phyloP scores from a whole-genome alignment of 2,888 invertebrate genomes.

The Pseudococcus viburni region DNA sequence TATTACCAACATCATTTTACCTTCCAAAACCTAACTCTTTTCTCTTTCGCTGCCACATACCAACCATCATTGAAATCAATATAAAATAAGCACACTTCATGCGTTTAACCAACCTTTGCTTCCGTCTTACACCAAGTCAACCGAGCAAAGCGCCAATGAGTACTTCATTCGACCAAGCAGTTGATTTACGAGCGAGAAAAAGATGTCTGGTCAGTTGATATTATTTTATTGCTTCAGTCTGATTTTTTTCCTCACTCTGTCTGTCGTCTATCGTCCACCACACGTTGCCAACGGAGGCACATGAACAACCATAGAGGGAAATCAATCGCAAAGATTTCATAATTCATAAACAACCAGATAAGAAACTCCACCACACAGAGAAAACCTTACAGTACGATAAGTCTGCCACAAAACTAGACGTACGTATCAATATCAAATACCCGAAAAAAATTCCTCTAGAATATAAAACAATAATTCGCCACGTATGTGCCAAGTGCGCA shows the following conservation, averaged over 20 bases:
- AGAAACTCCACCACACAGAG: background rate
- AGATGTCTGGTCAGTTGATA: constrained; percentile 39
- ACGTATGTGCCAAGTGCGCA: background rate
- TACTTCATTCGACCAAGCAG: background rate
- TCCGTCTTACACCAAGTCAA: background rate
- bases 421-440: background rate
- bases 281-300: background rate
- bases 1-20: too few species aligned
- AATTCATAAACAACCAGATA: constrained; percentile 23
- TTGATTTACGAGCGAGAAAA: constrained; percentile 25
- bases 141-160: background rate
- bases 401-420: background rate
- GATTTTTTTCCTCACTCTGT: background rate
- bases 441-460: constrained; percentile 11
- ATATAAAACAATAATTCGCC: background rate
- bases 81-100: background rate
- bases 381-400: background rate
- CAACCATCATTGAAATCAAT: background rate
- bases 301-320: background rate
- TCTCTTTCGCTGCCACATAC: background rate
- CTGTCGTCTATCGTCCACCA: background rate
- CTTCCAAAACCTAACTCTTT: too few species aligned
- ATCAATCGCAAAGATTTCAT: constrained; percentile 6
- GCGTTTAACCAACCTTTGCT: background rate
- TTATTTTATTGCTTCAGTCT: constrained; percentile 9